A percentile compares a stretch with the other conserved stretches of the same genome.
phyloP scores from a whole-genome alignment of 2,113 vertebrate genomes.

The Gymnarchus niloticus region DNA sequence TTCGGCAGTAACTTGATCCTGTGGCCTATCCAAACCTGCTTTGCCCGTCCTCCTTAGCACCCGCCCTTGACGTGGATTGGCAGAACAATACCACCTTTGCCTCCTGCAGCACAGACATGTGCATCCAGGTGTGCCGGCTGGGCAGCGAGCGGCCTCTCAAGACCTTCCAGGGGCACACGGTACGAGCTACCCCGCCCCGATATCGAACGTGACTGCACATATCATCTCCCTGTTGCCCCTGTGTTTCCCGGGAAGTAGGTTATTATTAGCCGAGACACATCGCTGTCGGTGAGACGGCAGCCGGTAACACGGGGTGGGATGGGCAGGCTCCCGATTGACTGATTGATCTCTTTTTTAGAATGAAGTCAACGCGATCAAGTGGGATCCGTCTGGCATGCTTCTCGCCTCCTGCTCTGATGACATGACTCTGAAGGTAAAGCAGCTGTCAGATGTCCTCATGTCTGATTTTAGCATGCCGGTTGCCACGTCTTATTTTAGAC shows the following conservation, averaged over 20 bases:
- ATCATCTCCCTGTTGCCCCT: not conserved
- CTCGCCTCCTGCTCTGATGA: slow-evolving; percentile 93
- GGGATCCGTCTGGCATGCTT: slow-evolving; percentile 91
- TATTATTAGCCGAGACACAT: not conserved
- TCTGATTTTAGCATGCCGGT: not conserved
- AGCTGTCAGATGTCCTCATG: not conserved
- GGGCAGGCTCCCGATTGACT: not conserved
- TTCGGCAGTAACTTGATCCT: too few relatives aligned
- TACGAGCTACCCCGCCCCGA: slow-evolving; percentile 47
- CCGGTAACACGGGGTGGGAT: not conserved
- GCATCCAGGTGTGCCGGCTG: slow-evolving; percentile 90
- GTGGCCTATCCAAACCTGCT: too few relatives aligned
- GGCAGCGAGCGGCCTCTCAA: slow-evolving; percentile 88
- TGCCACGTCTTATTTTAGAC: not conserved
- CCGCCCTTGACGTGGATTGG: slow-evolving; percentile 92
- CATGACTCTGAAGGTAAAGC: slow-evolving; percentile 87
- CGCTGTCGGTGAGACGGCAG: not conserved
- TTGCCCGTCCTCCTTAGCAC: slow-evolving; percentile 59
- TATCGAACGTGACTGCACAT: not conserved
- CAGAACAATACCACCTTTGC: slow-evolving; percentile 95
- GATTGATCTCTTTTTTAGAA: slow-evolving; percentile 63
- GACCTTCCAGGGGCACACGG: slow-evolving; percentile 93
- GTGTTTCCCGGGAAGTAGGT: not conserved
- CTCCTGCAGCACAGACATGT: slow-evolving; percentile 96
- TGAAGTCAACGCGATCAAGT: slow-evolving; percentile 95